phyloP scores from a whole-genome alignment of 2,888 invertebrate species.

The Automeris io region DNA sequence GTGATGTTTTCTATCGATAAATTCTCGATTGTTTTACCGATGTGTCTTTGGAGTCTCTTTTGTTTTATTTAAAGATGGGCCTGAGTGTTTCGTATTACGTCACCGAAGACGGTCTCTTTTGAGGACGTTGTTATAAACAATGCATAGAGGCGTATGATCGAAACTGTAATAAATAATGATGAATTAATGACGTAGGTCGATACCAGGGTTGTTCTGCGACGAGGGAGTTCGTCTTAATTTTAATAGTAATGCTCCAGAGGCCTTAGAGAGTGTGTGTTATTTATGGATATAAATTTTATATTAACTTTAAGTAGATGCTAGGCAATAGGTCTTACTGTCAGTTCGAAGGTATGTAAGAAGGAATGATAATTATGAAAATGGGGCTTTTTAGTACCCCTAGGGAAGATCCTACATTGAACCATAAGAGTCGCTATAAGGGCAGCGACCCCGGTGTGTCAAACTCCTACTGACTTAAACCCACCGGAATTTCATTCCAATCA shows the following conservation, averaged over 20 bases:
- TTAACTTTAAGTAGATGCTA: too few species aligned
- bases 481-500: too few species aligned
- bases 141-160: slow-evolving; percentile 60
- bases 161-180: slow-evolving; percentile 71
- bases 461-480: too few species aligned
- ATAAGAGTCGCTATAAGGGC: too few species aligned
- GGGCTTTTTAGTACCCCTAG: too few species aligned
- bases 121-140: slow-evolving; percentile 54
- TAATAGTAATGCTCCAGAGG: slow-evolving; percentile 6
- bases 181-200: slow-evolving; percentile 64
- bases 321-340: too few species aligned
- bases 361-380: too few species aligned
- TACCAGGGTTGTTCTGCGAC: slow-evolving; percentile 1
- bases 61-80: slow-evolving; percentile 71
- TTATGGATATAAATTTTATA: too few species aligned
- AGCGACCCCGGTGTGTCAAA: too few species aligned
- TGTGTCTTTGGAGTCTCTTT: slow-evolving; percentile 71
- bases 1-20: slow-evolving; percentile 33
- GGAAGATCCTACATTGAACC: too few species aligned
- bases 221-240: slow-evolving; percentile 2
- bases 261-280: not conserved
- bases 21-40: slow-evolving; percentile 71
- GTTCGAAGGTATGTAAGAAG: too few species aligned
- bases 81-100: slow-evolving; percentile 53
- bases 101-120: slow-evolving; percentile 41